Evolutionary conservation across 2,888 invertebrate species (phyloP).

Genomic region (Drymonia ruficornis): DNA sequence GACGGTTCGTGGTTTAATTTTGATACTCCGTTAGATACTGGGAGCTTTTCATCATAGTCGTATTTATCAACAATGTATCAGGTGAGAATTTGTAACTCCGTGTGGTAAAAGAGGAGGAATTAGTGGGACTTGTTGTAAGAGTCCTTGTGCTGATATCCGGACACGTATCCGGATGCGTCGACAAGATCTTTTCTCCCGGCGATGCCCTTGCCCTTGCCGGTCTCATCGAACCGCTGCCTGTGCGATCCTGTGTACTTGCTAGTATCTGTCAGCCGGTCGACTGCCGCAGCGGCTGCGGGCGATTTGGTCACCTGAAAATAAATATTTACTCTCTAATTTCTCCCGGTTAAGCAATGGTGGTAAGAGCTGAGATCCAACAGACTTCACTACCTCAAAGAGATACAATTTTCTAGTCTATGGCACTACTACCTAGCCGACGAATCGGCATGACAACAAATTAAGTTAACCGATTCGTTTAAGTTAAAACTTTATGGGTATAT

Average conservation of each 20-base stretch:
- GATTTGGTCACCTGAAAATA: slow-evolving; percentile 70
- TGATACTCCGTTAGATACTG: too few species aligned
- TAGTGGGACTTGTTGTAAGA: slow-evolving; percentile 87
- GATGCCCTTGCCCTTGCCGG: slow-evolving; percentile 94
- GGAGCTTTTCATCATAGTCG: too few species aligned
- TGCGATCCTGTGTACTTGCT: slow-evolving; percentile 95
- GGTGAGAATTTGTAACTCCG: slow-evolving; percentile 9
- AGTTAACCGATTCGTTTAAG: too few species aligned
- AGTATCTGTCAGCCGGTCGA: slow-evolving; percentile 93
- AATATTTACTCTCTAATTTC: slow-evolving; percentile 7
- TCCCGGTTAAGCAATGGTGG: too few species aligned
- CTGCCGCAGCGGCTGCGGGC: slow-evolving; percentile 82
- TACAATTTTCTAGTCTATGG: too few species aligned
- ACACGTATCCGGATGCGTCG: slow-evolving; percentile 91
- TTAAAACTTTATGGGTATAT: too few species aligned
- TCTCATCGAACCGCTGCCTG: slow-evolving; percentile 93
- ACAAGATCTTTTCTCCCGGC: slow-evolving; percentile 91
- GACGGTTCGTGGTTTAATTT: too few species aligned
- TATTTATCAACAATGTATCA: not conserved
- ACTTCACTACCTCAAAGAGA: too few species aligned
- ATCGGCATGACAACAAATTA: too few species aligned
- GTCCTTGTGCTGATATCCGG: slow-evolving; percentile 93
- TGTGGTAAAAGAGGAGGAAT: slow-evolving; percentile 27
- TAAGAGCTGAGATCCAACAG: too few species aligned
- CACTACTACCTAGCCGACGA: too few species aligned